A percentile compares a stretch with the other conserved stretches of the same genome.
Evolutionary conservation across 1,140 invertebrate genomes (phyloP).

Genomic region (Ganaspis sp.): DNA sequence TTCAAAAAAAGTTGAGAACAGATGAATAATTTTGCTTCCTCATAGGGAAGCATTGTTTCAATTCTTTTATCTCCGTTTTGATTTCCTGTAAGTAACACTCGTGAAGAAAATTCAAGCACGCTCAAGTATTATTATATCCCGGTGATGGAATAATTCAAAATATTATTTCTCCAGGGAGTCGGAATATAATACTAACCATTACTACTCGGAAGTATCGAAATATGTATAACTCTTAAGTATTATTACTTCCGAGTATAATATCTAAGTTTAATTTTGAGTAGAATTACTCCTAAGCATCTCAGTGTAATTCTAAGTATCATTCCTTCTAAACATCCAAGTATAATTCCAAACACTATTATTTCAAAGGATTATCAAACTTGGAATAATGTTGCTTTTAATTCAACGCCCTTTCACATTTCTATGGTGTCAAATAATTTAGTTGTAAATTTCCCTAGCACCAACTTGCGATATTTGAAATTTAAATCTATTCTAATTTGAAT

Average conservation of each 20-base stretch:
- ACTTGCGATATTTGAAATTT: not conserved
- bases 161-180: too few relatives aligned
- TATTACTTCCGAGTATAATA: not conserved
- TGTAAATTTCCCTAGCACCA: not conserved
- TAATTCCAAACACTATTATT: not conserved
- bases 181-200: too few relatives aligned
- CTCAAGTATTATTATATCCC: too few relatives aligned
- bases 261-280: not conserved
- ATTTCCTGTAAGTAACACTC: too few relatives aligned
- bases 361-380: not conserved
- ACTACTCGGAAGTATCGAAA: too few relatives aligned
- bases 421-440: conserved; percentile 6
- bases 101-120: too few relatives aligned
- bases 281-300: not conserved
- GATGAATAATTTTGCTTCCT: too few relatives aligned
- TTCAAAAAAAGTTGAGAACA: too few relatives aligned
- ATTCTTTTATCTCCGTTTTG: too few relatives aligned
- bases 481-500: conserved; percentile 11
- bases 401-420: not conserved
- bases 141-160: too few relatives aligned
- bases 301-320: not conserved
- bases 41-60: too few relatives aligned
- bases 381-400: not conserved
- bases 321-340: not conserved
- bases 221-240: not conserved